phyloP scores from a whole-genome alignment of 2,113 vertebrate genomes.

The Stegastes partitus region DNA sequence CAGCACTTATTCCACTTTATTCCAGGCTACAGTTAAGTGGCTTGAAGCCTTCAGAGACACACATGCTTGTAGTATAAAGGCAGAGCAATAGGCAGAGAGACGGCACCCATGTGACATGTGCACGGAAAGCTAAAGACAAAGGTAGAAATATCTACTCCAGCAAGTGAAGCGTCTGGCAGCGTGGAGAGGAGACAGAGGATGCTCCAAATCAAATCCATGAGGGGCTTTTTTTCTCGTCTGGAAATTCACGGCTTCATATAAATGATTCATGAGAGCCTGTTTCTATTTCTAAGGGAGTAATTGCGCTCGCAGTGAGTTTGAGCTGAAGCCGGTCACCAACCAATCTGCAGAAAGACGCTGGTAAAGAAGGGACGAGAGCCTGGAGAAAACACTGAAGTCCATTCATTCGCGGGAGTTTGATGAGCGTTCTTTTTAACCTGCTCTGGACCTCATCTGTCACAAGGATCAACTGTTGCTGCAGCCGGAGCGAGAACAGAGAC shows the following conservation, averaged over 20 bases:
- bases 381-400: slow-evolving; percentile 59
- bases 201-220: slow-evolving; percentile 69
- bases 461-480: slow-evolving; percentile 86
- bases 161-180: slow-evolving; percentile 45
- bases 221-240: slow-evolving; percentile 67
- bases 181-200: slow-evolving; percentile 68
- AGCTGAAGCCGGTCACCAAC: slow-evolving; percentile 58
- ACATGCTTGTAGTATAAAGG: slow-evolving; percentile 54
- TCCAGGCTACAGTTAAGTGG: slow-evolving; percentile 76
- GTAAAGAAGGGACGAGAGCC: slow-evolving; percentile 32
- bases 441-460: slow-evolving; percentile 69
- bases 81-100: slow-evolving; percentile 48
- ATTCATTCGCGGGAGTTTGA: slow-evolving; percentile 60
- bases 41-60: slow-evolving; percentile 71
- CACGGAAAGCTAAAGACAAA: slow-evolving; percentile 64
- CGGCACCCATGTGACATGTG: slow-evolving; percentile 67
- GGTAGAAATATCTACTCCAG: slow-evolving; percentile 54
- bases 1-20: slow-evolving; percentile 81
- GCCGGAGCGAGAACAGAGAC: slow-evolving; percentile 62
- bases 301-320: slow-evolving; percentile 72
- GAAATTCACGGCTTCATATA: slow-evolving; percentile 72
- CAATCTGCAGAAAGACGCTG: slow-evolving; percentile 53
- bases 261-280: slow-evolving; percentile 77
- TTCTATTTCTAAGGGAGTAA: slow-evolving; percentile 74
- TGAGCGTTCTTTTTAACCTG: slow-evolving; percentile 28